A percentile compares a stretch with the other conserved stretches of the same genome.
These are phyloP conservation scores for Papilio aristodemus DNA, from an alignment of 1,140 invertebrate species.

Conservation along the genomic window DNA sequence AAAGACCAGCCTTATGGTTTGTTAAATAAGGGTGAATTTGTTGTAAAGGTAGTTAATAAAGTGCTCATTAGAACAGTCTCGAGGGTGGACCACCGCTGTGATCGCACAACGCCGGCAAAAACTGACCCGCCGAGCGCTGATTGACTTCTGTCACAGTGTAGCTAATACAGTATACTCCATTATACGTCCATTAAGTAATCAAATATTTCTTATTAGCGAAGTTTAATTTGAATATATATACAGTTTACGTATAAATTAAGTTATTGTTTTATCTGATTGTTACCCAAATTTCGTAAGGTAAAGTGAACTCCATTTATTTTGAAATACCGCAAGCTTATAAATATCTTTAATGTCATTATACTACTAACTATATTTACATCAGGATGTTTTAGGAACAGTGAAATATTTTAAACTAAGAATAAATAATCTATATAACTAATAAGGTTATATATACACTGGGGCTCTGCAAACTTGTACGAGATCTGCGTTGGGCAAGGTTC, in stretches of 20 bases:
- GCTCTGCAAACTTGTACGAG: background rate
- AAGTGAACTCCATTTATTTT: too few species aligned
- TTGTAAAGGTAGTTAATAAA: constrained; percentile 18
- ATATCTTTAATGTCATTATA: too few species aligned
- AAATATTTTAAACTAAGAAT: too few species aligned
- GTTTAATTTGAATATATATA: too few species aligned
- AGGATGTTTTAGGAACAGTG: too few species aligned
- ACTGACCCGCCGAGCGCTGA: constrained; percentile 29
- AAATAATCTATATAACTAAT: too few species aligned
- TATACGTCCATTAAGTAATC: background rate
- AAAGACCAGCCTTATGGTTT: background rate
- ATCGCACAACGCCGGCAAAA: constrained; percentile 29
- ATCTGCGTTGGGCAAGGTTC: background rate
- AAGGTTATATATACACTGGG: background rate
- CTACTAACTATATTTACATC: too few species aligned
- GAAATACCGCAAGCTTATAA: too few species aligned
- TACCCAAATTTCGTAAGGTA: too few species aligned
- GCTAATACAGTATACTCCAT: constrained; percentile 10
- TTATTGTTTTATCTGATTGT: too few species aligned
- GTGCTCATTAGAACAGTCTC: constrained; percentile 34
- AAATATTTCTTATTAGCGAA: background rate
- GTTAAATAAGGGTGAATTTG: constrained; percentile 2
- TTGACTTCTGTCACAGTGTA: constrained; percentile 31
- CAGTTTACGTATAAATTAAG: too few species aligned
- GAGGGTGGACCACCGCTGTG: constrained; percentile 33